Percentiles rank a stretch among this genome's conserved stretches.
Conservation (phyloP, 1,140 invertebrate species). For the Pinna nobilis region DNA sequence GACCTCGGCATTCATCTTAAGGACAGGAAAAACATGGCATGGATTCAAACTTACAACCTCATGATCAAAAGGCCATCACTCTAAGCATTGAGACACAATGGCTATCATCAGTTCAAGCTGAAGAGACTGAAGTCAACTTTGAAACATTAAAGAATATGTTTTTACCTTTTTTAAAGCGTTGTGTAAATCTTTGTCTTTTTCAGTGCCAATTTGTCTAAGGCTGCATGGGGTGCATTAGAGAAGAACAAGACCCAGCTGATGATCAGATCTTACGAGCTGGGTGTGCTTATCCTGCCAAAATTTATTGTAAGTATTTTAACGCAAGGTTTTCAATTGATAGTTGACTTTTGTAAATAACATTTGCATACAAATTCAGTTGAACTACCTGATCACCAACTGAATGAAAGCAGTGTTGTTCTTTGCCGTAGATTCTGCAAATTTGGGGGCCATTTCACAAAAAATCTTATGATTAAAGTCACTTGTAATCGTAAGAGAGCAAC, state of each 20-base stretch:
- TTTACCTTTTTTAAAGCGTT: not conserved
- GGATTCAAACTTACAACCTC: too few species aligned
- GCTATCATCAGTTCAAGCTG: too few species aligned
- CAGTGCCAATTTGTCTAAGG: slow-evolving; percentile 95
- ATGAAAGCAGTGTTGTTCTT: not conserved
- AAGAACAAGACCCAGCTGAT: slow-evolving; percentile 82
- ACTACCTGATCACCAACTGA: not conserved
- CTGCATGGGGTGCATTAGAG: slow-evolving; percentile 90
- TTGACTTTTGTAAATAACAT: slow-evolving; percentile 1
- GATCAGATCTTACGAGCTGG: slow-evolving; percentile 93
- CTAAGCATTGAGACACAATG: not conserved
- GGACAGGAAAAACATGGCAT: too few species aligned
- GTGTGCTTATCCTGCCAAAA: slow-evolving; percentile 91
- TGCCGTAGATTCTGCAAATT: not conserved
- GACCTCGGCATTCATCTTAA: too few species aligned
- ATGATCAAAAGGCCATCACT: not conserved
- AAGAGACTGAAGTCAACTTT: too few species aligned
- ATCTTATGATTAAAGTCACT: too few species aligned
- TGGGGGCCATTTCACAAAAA: too few species aligned
- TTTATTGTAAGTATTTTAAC: slow-evolving; percentile 80
- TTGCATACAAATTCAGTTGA: not conserved
- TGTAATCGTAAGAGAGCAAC: not conserved
- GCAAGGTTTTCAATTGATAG: not conserved
- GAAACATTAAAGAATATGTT: too few species aligned
- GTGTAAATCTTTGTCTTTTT: slow-evolving; percentile 41